Evolutionary conservation across 2,797 vertebrate genomes (phyloP).

Genomic region (Chiloscyllium punctatum): DNA sequence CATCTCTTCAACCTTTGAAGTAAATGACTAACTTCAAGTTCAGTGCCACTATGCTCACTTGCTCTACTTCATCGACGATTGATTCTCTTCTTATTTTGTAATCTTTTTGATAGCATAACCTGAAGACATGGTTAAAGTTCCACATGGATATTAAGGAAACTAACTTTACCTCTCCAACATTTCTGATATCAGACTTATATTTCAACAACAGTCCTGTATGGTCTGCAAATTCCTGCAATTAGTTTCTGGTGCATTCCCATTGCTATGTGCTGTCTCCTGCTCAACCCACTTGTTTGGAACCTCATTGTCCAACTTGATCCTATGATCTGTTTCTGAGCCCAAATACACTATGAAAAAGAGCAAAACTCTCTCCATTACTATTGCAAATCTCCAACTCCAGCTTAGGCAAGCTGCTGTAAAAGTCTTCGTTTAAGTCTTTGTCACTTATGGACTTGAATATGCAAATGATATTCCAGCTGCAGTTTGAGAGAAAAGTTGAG

Average conservation of each 20-base stretch:
- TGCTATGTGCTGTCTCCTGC: too few species aligned
- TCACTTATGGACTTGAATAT: not conserved
- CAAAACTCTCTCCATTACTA: not conserved
- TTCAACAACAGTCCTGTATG: too few species aligned
- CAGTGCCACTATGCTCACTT: not conserved
- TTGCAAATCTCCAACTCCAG: not conserved
- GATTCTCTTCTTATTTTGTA: not conserved
- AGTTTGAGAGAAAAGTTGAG: not conserved
- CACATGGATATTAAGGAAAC: not conserved
- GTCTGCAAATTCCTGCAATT: too few species aligned
- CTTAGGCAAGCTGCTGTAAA: not conserved
- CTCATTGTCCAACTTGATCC: too few species aligned
- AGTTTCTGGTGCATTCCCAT: too few species aligned
- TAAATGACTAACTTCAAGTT: not conserved
- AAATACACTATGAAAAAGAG: too few species aligned
- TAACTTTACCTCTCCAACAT: not conserved
- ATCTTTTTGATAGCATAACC: not conserved
- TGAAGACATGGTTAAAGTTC: not conserved
- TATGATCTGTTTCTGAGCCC: too few species aligned
- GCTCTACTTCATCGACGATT: not conserved
- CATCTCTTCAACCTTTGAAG: not conserved
- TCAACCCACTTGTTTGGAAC: too few species aligned
- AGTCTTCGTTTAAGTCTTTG: not conserved
- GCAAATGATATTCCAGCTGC: not conserved
- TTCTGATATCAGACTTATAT: too few species aligned